Percentiles rank a stretch among this genome's conserved stretches.
Evolutionary conservation across 2,113 vertebrate genomes (phyloP).

Genomic region (Microcebus tavaratra): DNA sequence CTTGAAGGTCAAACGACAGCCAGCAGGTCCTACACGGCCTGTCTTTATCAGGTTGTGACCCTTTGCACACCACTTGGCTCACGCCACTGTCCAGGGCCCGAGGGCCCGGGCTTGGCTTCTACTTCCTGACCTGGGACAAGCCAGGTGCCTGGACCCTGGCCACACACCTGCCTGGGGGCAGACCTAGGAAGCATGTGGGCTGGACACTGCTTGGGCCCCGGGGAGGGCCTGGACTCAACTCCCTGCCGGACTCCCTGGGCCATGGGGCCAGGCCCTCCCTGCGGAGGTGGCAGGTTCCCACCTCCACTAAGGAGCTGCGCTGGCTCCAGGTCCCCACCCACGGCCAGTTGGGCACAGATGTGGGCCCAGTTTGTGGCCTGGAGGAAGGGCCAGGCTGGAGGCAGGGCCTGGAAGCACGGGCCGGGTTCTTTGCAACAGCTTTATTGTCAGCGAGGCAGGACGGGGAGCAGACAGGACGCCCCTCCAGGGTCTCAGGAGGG

Average conservation of each 20-base stretch:
- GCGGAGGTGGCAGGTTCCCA: background rate
- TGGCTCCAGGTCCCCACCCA: background rate
- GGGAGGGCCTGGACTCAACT: no score
- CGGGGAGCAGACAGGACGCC: accelerated
- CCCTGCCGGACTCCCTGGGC: background rate
- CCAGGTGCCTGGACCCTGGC: no score
- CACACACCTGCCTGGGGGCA: background rate
- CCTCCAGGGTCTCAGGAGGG: constrained; percentile 1
- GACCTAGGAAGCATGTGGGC: background rate
- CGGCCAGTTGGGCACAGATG: accelerated
- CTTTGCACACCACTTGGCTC: accelerated
- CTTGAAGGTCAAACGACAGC: accelerated
- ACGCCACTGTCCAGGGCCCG: background rate
- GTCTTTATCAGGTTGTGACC: no score
- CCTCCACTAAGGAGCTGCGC: background rate
- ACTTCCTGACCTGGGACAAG: background rate
- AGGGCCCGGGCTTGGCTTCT: background rate
- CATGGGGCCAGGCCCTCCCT: no score
- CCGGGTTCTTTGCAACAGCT: background rate
- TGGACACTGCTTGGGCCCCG: background rate
- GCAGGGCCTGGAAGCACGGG: background rate
- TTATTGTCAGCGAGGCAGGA: constrained; percentile 35
- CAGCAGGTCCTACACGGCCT: accelerated
- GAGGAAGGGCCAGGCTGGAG: background rate
- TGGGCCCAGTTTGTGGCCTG: background rate